Conservation (phyloP, 2,113 vertebrate species). For the Eurystomus gularis region DNA sequence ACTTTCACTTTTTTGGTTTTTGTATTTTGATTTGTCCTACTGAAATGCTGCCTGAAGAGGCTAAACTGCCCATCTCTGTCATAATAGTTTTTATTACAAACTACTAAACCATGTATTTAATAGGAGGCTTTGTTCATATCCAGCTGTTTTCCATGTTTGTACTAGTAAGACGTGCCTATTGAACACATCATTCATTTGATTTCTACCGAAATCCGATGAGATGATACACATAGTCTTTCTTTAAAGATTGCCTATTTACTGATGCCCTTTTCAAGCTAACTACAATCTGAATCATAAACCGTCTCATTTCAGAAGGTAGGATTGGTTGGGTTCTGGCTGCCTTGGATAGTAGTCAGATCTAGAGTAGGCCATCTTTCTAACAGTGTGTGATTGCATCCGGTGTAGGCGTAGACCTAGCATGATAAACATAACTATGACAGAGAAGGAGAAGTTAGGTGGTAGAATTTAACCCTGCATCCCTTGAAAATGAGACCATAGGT, state of each 20-base stretch:
- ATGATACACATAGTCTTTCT: background rate
- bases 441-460: background rate
- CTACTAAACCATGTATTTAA: background rate
- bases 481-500: background rate
- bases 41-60: background rate
- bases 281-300: background rate
- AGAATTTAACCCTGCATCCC: background rate
- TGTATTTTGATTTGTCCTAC: background rate
- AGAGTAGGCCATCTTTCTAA: background rate
- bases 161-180: background rate
- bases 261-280: background rate
- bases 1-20: background rate
- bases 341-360: background rate
- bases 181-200: accelerated
- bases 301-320: background rate
- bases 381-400: background rate
- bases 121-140: background rate
- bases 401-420: background rate
- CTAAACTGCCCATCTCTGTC: background rate
- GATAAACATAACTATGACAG: accelerated
- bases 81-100: background rate
- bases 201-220: background rate
- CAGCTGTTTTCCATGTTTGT: background rate
- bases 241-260: background rate
- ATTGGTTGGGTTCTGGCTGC: background rate